Conservation (phyloP, 2,113 vertebrate genomes). For the Erinaceus europaeus region DNA sequence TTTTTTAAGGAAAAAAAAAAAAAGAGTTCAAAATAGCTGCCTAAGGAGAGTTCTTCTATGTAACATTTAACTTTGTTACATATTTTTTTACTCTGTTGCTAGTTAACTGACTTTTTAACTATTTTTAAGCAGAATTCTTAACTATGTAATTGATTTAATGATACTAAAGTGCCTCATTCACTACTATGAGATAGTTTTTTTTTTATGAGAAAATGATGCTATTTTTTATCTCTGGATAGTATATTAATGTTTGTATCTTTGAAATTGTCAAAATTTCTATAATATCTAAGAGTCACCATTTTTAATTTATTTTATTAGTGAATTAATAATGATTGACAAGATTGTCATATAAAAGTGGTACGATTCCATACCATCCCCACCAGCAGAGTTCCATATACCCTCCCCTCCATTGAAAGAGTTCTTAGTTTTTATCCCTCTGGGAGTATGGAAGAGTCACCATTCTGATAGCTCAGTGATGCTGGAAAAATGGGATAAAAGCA, state of each 20-base stretch:
- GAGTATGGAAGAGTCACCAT: too few relatives aligned
- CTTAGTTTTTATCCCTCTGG: too few relatives aligned
- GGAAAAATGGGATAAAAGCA: neutral
- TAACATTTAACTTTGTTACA: neutral
- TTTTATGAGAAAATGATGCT: neutral
- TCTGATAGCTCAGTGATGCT: neutral
- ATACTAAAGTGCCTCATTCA: neutral
- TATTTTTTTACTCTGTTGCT: conserved; percentile 18
- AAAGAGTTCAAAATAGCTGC: conserved; percentile 11
- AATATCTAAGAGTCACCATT: neutral
- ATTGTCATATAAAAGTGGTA: too few relatives aligned
- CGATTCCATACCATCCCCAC: too few relatives aligned
- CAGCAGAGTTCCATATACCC: too few relatives aligned
- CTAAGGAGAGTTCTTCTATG: neutral
- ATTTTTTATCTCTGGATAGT: neutral
- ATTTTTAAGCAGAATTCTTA: neutral
- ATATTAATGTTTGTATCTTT: neutral
- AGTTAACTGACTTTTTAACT: neutral
- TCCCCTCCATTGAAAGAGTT: too few relatives aligned
- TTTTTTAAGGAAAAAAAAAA: neutral
- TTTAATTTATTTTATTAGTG: too few relatives aligned
- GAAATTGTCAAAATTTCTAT: neutral
- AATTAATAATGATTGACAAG: too few relatives aligned
- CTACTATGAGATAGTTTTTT: neutral
- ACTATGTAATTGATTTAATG: neutral